Conservation (phyloP, 2,113 vertebrate species). For the Pangasianodon hypophthalmus region DNA sequence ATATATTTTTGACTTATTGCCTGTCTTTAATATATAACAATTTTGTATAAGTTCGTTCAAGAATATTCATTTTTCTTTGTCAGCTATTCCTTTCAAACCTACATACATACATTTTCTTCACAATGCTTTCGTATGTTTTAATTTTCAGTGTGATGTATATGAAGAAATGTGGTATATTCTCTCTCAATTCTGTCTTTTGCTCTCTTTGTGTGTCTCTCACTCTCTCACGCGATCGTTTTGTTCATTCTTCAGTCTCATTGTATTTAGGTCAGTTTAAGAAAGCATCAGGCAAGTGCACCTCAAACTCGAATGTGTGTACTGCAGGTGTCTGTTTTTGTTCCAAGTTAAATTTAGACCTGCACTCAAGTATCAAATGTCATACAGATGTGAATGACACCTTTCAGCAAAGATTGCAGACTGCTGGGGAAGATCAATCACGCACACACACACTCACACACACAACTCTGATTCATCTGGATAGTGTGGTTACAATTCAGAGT, state of each 20-base stretch:
- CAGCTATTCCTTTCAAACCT: not conserved
- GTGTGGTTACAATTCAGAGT: not conserved
- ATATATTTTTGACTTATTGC: not conserved
- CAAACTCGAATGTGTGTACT: slow-evolving; percentile 37
- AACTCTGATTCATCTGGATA: slow-evolving; percentile 39
- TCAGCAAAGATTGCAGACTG: slow-evolving; percentile 44
- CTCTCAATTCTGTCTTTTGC: not conserved
- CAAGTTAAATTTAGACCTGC: slow-evolving; percentile 52
- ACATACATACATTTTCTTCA: not conserved
- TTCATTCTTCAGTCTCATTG: not conserved
- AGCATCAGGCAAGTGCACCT: slow-evolving; percentile 35
- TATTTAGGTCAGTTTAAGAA: slow-evolving; percentile 52
- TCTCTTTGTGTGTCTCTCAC: not conserved
- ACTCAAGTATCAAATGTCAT: slow-evolving; percentile 52
- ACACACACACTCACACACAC: slow-evolving; percentile 1
- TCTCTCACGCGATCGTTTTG: not conserved
- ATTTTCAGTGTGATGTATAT: not conserved
- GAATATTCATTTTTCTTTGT: not conserved
- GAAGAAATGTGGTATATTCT: not conserved
- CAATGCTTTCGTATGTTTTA: not conserved
- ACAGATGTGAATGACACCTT: slow-evolving; percentile 51
- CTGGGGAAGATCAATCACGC: slow-evolving; percentile 22
- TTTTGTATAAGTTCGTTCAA: not conserved
- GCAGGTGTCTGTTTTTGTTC: slow-evolving; percentile 51
- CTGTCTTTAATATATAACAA: not conserved